phyloP scores from a whole-genome alignment of 2,113 vertebrate genomes.

The Morphnarchus princeps region DNA sequence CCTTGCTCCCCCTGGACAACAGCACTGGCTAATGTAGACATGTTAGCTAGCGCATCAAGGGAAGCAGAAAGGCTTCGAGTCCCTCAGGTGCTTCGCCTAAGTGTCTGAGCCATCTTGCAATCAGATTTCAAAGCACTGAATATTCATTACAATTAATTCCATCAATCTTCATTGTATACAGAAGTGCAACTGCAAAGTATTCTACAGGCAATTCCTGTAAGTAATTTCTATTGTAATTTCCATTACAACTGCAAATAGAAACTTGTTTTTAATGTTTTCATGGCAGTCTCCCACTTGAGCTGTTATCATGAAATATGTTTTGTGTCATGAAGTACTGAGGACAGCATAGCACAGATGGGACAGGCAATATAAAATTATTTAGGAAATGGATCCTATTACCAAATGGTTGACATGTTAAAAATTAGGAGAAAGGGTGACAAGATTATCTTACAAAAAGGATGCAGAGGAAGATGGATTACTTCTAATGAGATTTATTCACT shows the following conservation, averaged over 20 bases:
- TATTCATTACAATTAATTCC: background rate
- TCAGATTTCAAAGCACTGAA: background rate
- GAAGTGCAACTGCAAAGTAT: background rate
- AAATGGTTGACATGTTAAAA: background rate
- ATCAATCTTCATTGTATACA: background rate
- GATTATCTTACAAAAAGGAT: background rate
- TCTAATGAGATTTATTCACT: conserved; percentile 2
- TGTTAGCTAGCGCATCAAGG: background rate
- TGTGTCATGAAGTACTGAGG: background rate
- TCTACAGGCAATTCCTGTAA: background rate
- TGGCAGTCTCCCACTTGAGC: conserved; percentile 4
- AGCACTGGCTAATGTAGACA: background rate
- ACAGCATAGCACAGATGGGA: conserved; percentile 2
- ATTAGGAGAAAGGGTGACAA: background rate
- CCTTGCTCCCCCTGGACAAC: background rate
- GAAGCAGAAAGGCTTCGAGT: background rate
- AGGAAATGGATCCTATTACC: conserved; percentile 30
- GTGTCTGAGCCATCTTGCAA: background rate
- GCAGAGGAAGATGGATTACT: background rate
- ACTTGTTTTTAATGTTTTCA: background rate
- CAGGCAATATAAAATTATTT: background rate
- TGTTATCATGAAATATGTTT: conserved; percentile 8
- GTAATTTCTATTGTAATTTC: conserved; percentile 33
- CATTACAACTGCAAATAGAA: conserved; percentile 19
- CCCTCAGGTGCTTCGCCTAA: background rate